phyloP scores from a whole-genome alignment of 35 echinoderm and acorn worm species.

The Apostichopus californicus region DNA sequence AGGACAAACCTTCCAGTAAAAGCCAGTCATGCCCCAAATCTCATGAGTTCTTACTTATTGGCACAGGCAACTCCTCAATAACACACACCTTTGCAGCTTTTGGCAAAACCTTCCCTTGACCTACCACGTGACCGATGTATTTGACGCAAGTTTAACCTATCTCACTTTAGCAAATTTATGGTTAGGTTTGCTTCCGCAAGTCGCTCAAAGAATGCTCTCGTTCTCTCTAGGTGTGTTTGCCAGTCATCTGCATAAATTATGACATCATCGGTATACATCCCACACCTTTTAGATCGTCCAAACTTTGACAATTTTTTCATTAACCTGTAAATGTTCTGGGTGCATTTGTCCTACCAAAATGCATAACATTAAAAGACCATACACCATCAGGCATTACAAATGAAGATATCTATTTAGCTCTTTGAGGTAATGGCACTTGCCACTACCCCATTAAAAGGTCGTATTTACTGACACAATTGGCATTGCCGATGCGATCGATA shows the following conservation, averaged over 20 bases:
- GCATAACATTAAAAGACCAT: conserved; percentile 73
- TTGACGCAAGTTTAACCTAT: too few species aligned
- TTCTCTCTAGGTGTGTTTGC: neutral
- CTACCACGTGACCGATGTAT: too few species aligned
- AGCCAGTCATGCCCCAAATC: too few species aligned
- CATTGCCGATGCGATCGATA: conserved; percentile 57
- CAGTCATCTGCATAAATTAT: conserved; percentile 18
- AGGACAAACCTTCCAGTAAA: too few species aligned
- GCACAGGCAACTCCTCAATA: too few species aligned
- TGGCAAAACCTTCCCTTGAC: too few species aligned
- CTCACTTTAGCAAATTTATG: conserved; percentile 42
- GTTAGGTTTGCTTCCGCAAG: conserved; percentile 45
- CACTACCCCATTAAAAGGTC: conserved; percentile 68
- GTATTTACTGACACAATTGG: conserved; percentile 60
- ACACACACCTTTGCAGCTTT: too few species aligned
- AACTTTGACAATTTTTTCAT: conserved; percentile 27
- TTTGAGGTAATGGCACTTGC: conserved; percentile 65
- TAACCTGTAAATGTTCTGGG: conserved; percentile 58
- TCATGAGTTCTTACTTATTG: too few species aligned
- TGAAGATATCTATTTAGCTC: conserved; percentile 66
- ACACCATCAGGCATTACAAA: conserved; percentile 62
- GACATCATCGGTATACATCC: conserved; percentile 37
- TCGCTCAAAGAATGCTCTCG: conserved; percentile 22
- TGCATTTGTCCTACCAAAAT: conserved; percentile 76
- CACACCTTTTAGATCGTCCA: conserved; percentile 11